A percentile compares a stretch with the other conserved stretches of the same genome.
phyloP scores from a whole-genome alignment of 2,888 invertebrate species.

The Vandiemenella viatica region DNA sequence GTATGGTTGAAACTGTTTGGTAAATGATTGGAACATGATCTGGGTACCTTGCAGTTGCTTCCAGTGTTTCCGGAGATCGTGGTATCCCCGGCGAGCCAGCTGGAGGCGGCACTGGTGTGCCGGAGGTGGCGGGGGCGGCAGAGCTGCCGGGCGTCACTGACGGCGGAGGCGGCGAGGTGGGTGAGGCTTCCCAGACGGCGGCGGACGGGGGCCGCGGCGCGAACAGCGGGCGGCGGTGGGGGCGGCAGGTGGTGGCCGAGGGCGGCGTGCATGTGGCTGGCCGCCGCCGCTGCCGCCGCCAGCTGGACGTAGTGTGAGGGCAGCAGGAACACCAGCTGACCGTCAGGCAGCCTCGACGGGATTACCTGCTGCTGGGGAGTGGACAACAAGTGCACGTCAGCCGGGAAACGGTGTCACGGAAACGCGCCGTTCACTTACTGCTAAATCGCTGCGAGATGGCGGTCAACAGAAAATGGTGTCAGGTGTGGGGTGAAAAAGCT shows the following conservation, averaged over 20 bases:
- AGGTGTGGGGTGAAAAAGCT: too few relatives aligned
- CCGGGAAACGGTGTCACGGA: too few relatives aligned
- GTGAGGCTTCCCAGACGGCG: conserved; percentile 1
- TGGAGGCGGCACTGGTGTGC: not conserved
- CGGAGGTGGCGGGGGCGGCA: conserved; percentile 1
- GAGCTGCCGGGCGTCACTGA: too few relatives aligned
- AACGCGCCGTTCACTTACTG: too few relatives aligned
- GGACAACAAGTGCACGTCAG: not conserved
- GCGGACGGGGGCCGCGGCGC: conserved; percentile 3
- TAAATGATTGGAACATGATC: too few relatives aligned
- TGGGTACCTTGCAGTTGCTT: too few relatives aligned
- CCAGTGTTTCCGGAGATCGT: too few relatives aligned
- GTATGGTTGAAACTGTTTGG: too few relatives aligned
- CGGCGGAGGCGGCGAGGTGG: not conserved
- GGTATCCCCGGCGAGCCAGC: not conserved
- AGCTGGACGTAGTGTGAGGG: conserved; percentile 46
- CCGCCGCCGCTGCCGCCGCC: conserved; percentile 30
- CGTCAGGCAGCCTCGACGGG: conserved; percentile 40
- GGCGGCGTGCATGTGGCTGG: conserved; percentile 3
- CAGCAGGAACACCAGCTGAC: conserved; percentile 42
- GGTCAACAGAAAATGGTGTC: too few relatives aligned
- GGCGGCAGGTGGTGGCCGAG: not conserved
- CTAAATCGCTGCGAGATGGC: too few relatives aligned
- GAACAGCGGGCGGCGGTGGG: not conserved
- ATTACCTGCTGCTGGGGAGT: conserved; percentile 30